Base-by-base conservation (phyloP, 2,888 invertebrate species). In the Listrodromus nycthemerus region DNA sequence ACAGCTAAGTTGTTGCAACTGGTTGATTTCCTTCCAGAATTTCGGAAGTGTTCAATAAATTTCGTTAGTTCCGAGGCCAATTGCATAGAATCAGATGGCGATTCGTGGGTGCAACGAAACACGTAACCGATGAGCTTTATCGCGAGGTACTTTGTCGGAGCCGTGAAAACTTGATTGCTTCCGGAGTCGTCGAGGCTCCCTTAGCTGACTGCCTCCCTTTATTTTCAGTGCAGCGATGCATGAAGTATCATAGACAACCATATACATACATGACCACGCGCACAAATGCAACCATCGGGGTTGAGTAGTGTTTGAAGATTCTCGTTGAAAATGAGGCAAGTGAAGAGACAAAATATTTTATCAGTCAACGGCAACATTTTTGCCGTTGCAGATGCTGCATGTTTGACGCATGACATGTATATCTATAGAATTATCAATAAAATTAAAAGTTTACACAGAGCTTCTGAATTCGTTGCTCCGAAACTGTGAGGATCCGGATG, bases 91-190 rank as follows among this genome's bases (percentile, higher is more conserved):
- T 69, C 30, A 27, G 19, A 21, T 27, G 8, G 30, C 19, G 10
- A 8, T 24, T 30, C 30, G 1, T 0, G 30, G 52, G 33, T 52
- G 50, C 19, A 70, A 30, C 10, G 55, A 70, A 55, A 70, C 52
- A 55, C 52, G 70, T 37, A 33, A 16, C 48, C 52, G 37, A 21
- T 13, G 52, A 33, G 70, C 52, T 70, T 70, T 70, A 50, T 52
- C 55, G 30, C 70, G 52, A 45, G 77, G 65, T 67, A 69, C 77
- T 80, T 70, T 58, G 65, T 61, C 45, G 41, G 58, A 80, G 83
- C 81, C 79, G 78, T 85, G 83, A 85, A 85, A 85, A 77, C 79
- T 83, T 83, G 85, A 85, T 85, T 83, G 75, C 76, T 52, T 63
- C 81, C 78, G 75, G 52, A 48, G 52, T 30, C n/a, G 67, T 30